These are phyloP conservation scores for Myrmecobius fasciatus DNA, from an alignment of 2,113 vertebrate genomes.

Conservation along the genomic window DNA sequence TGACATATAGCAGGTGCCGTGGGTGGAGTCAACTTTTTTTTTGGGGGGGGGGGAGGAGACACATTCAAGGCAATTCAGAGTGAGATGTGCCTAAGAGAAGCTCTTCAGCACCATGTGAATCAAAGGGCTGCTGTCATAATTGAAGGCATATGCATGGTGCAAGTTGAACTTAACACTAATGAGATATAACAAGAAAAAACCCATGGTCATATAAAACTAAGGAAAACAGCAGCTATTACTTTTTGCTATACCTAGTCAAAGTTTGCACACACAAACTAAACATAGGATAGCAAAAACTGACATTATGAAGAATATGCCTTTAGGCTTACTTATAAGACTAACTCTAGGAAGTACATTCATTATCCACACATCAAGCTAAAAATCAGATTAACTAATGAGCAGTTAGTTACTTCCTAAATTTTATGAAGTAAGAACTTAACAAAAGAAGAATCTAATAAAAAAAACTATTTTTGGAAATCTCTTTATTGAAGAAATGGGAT, in stretches of 20 bases:
- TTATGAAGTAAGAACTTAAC: slow-evolving; percentile 6
- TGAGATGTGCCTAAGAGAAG: not conserved
- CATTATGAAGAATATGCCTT: rapidly evolving
- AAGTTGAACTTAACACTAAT: slow-evolving; percentile 35
- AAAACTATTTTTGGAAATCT: slow-evolving; percentile 10
- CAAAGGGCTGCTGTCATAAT: not conserved
- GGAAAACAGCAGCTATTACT: slow-evolving; percentile 35
- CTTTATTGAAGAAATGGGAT: slow-evolving; percentile 19
- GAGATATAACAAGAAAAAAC: slow-evolving; percentile 55
- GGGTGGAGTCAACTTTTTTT: not conserved
- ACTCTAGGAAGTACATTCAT: not conserved
- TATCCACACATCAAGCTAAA: not conserved
- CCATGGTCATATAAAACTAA: slow-evolving; percentile 39
- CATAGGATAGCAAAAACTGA: not conserved
- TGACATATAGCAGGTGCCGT: not conserved
- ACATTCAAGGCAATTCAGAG: not conserved
- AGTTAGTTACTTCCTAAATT: slow-evolving; percentile 7
- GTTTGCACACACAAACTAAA: not conserved
- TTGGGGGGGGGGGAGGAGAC: not conserved
- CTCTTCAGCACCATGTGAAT: not conserved
- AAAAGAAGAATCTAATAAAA: slow-evolving; percentile 34
- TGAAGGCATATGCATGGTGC: not conserved
- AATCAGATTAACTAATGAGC: slow-evolving; percentile 51
- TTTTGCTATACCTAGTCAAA: not conserved
- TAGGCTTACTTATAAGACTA: no score